Evolutionary conservation across 2,888 invertebrate species (phyloP).

Genomic region (Ornithoptera priamus): DNA sequence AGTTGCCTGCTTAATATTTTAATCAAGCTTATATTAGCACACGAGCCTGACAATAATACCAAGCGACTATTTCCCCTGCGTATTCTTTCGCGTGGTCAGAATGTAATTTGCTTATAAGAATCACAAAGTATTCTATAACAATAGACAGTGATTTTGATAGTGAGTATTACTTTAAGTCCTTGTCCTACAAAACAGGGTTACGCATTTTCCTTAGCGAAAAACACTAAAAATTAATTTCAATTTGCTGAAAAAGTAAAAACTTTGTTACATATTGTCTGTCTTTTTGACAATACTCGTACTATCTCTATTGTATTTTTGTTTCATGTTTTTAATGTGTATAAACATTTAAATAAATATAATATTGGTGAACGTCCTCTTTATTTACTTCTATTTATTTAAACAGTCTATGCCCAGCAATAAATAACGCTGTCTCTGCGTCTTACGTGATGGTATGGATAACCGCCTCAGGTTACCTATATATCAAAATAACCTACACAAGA

Average conservation of each 20-base stretch:
- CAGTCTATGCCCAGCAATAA: not conserved
- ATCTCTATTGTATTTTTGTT: no score
- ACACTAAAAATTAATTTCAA: no score
- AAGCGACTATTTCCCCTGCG: slow-evolving; percentile 34
- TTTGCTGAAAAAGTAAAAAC: no score
- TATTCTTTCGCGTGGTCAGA: slow-evolving; percentile 49
- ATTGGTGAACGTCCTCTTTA: not conserved
- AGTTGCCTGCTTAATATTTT: slow-evolving; percentile 44
- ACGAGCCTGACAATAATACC: slow-evolving; percentile 32
- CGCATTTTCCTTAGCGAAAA: slow-evolving; percentile 8
- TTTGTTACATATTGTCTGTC: no score
- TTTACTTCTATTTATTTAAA: not conserved
- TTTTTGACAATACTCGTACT: no score
- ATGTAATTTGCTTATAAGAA: slow-evolving; percentile 51
- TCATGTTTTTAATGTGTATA: no score
- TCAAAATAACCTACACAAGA: not conserved
- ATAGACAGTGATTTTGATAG: slow-evolving; percentile 36
- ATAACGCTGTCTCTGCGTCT: slow-evolving; percentile 8
- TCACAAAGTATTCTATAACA: slow-evolving; percentile 49
- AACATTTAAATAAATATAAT: no score
- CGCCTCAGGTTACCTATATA: not conserved
- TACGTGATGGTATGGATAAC: slow-evolving; percentile 22
- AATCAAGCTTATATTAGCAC: slow-evolving; percentile 40
- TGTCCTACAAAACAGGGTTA: slow-evolving; percentile 12
- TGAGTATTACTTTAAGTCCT: slow-evolving; percentile 13